Base-by-base conservation (phyloP, 2,113 vertebrate species). In the Scophthalmus maximus region DNA sequence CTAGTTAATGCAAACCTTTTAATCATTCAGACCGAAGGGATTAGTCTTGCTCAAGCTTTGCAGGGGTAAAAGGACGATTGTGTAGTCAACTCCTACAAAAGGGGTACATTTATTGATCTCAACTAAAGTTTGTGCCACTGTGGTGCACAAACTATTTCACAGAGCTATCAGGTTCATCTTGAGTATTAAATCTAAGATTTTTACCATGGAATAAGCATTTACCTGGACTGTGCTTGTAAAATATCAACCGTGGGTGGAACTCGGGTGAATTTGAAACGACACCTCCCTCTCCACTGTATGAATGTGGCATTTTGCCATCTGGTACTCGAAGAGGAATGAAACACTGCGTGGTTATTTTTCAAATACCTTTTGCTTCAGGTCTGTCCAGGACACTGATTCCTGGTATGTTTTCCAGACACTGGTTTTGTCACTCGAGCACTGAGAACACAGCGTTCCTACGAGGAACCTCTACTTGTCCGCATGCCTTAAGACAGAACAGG, bases 401-500 rank as follows among this genome's bases (percentile, higher is more conserved):
- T 68, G 65, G 32, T 71, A 6, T 57, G 52, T 67, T 79, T 78
- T 68, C 62, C 73, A 73, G 46, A 84, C 64, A 70, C 79, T 83
- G 73, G 47, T 86, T 68, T 83, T 36, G 58, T 66, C 72, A 58
- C 51, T 26, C 32, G 56, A 85, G 70, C 67, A 74, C 63, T 74
- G 68, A 63, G 67, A 50, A 18, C 60, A 51, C 47, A 23, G 59
- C 55, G 63, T 80, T 46, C 55, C 65, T 66, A 20, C 20, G 18
- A 83, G 68, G 70, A 86, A 58, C 55, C 67, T 76, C 70, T 55
- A 46, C 75, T 66, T 72, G 76, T 86, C 71, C 75, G 22, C 77
- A 83, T 75, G 80, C 78, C 86, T 87, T 85, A 79, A 88, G 73
- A 82, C 76, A 65, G 65, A 82, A 61, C 64, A 65, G 61, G 78